Evolutionary conservation across 2,888 invertebrate species (phyloP), one percentile per base, ranked within the genome.

Genomic region (Stramonita haemastoma): DNA sequence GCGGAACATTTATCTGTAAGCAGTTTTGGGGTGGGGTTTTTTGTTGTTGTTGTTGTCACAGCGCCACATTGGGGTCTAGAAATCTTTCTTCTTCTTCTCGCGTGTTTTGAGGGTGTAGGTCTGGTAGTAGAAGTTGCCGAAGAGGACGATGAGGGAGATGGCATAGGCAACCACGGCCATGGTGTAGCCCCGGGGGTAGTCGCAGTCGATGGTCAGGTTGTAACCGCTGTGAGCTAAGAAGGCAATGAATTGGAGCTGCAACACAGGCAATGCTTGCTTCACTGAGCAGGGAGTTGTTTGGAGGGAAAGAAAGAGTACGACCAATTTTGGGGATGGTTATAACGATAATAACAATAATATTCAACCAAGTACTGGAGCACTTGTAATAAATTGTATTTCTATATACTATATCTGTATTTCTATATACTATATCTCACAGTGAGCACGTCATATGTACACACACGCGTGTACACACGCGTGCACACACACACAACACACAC

Each of bases 61-160:
- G 15, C 60, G 17, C 8, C 57, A 57, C 60, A 26, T 66, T 2
- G 19, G 1, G 66, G 29, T 17, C 66, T 66, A 32, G 66, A 32
- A 2, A 29, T 87, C 73, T 46, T 73, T 87, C 36, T 22, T 46
- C 19, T 85, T 89, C 85, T 73, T 84, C 73, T 89, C 29, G 26
- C 36, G 57, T 11, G 66, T 66, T 70, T 85, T 84, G 26, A 84
- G 84, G 11, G 85, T 92, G 96, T 98, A 98, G 56, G 98, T 97
- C 95, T 97, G 97, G 95, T 97, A 97, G 97, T 98, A 99, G 97
- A 98, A 99, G 96, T 98, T 98, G 95, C 97, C 98, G 97, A 99
- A 99, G 86, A 99, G 97, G 97, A 98, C 98, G 97, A 98, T 98
- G 97, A 98, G 98, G 97, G 98, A 98, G 92, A 98, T 97, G 0